Evolutionary conservation across 2,797 vertebrate genomes (phyloP).

Genomic region (Acipenser oxyrinchus): DNA sequence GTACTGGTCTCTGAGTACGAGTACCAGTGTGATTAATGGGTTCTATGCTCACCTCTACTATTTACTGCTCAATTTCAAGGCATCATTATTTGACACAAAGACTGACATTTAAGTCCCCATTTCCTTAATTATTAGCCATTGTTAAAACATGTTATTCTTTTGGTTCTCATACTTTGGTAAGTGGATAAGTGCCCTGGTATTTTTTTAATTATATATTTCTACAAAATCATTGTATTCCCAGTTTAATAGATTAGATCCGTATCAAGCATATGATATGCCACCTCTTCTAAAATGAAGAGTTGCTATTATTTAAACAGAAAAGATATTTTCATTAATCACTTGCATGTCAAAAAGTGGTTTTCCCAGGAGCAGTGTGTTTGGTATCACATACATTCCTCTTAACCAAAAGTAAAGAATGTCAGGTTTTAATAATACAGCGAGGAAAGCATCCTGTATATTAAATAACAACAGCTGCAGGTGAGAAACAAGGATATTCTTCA

Average conservation of each 20-base stretch:
- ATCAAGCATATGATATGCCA: conserved; percentile 33
- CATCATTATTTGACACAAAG: conserved; percentile 21
- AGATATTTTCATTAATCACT: conserved; percentile 30
- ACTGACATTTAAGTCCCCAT: conserved; percentile 33
- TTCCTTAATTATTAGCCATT: conserved; percentile 31
- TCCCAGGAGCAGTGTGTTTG: conserved; percentile 6
- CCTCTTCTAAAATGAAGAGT: conserved; percentile 28
- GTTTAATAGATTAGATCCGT: conserved; percentile 29
- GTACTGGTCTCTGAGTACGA: no score
- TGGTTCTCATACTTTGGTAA: conserved; percentile 23
- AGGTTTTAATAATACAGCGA: conserved; percentile 6
- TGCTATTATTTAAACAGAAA: conserved; percentile 35
- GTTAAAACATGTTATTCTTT: conserved; percentile 22
- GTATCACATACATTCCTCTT: conserved; percentile 12
- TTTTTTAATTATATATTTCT: conserved; percentile 31
- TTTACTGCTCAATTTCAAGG: conserved; percentile 20
- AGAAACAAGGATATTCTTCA: conserved; percentile 10
- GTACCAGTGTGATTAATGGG: no score
- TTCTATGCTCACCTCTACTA: no score
- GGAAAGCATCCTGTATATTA: conserved; percentile 9
- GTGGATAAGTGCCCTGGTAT: conserved; percentile 29
- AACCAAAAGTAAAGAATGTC: neutral
- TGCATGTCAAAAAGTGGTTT: conserved; percentile 15
- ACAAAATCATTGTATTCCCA: conserved; percentile 31
- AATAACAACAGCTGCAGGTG: conserved; percentile 18